Percentiles rank a stretch among this genome's conserved stretches.
These are phyloP conservation scores for Mus caroli DNA, from an alignment of 2,797 vertebrate genomes.

Conservation along the genomic window DNA sequence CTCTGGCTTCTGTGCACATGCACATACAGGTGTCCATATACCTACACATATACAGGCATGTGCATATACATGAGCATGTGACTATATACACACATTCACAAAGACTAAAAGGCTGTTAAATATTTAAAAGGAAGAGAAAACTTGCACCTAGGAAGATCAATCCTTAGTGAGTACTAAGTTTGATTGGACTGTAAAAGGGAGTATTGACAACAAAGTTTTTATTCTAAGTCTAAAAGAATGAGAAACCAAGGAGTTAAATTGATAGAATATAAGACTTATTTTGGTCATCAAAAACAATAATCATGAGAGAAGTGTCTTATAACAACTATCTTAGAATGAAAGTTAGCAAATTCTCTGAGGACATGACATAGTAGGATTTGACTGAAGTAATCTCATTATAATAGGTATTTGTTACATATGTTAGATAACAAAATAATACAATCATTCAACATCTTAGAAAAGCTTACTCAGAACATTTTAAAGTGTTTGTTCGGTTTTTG, in stretches of 20 bases:
- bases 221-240: not conserved
- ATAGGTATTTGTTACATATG: not conserved
- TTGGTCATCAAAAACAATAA: not conserved
- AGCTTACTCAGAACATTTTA: not conserved
- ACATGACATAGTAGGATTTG: not conserved
- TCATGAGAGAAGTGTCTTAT: not conserved
- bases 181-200: not conserved
- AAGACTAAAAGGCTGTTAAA: not conserved
- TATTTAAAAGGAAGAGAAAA: not conserved
- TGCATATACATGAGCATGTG: not conserved
- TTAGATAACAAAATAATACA: not conserved
- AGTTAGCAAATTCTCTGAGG: not conserved
- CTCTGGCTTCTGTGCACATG: not conserved
- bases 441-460: not conserved
- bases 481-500: not conserved
- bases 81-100: not conserved
- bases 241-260: not conserved
- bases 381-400: not conserved
- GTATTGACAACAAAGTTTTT: not conserved
- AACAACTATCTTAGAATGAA: not conserved
- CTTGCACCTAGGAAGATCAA: not conserved
- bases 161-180: constrained; percentile 1
- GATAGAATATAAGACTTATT: not conserved
- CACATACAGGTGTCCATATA: not conserved
- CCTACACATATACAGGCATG: not conserved